Conservation (phyloP, 2,113 vertebrate species). For the Atlantisia rogersi region DNA sequence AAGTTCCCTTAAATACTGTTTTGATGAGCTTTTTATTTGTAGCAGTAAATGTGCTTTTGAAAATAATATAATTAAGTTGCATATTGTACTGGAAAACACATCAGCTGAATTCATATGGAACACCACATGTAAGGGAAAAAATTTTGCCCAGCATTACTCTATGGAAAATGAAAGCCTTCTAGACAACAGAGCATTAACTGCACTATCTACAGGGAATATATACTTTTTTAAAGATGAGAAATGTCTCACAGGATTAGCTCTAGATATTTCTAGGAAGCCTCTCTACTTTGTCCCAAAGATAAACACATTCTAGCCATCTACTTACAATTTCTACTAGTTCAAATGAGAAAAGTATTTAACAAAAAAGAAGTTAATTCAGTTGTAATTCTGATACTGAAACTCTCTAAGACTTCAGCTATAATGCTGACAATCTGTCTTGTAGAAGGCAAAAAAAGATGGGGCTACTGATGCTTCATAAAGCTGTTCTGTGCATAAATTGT, state of each 20-base stretch:
- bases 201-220: rapidly evolving
- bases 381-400: not conserved
- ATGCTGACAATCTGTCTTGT: not conserved
- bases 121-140: not conserved
- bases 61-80: not conserved
- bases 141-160: not conserved
- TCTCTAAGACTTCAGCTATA: not conserved
- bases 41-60: not conserved
- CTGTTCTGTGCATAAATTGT: not conserved
- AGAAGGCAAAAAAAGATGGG: not conserved
- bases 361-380: not conserved
- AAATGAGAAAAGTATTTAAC: not conserved
- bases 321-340: not conserved
- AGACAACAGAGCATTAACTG: not conserved
- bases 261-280: not conserved
- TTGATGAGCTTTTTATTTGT: not conserved
- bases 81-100: not conserved
- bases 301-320: not conserved
- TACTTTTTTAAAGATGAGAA: not conserved
- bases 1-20: not conserved
- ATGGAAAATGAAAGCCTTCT: not conserved
- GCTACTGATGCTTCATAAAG: not conserved
- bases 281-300: not conserved
- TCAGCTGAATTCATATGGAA: not conserved
- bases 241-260: not conserved